Percentiles rank a stretch among this genome's conserved stretches.
Conservation (phyloP, 2,888 invertebrate species). For the Melieria omissa region DNA sequence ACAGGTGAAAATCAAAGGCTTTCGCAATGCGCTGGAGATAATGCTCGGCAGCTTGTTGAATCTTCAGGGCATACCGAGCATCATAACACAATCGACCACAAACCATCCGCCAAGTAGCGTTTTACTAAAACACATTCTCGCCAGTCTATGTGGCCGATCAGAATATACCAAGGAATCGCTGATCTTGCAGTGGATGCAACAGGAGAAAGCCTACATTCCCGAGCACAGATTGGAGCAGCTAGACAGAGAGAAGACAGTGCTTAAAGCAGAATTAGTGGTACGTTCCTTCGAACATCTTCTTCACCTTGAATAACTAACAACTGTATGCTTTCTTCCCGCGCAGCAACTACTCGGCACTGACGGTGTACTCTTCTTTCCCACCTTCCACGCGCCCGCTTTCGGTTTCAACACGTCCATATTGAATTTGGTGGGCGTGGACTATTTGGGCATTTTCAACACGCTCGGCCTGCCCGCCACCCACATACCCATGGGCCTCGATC, state of each 20-base stretch:
- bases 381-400: slow-evolving; percentile 74
- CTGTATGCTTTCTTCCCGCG: not conserved
- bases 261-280: slow-evolving; percentile 53
- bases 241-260: slow-evolving; percentile 46
- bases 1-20: slow-evolving; percentile 47
- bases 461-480: slow-evolving; percentile 81
- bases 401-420: slow-evolving; percentile 74
- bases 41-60: slow-evolving; percentile 46
- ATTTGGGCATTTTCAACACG: slow-evolving; percentile 64
- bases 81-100: slow-evolving; percentile 51
- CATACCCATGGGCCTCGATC: slow-evolving; percentile 76
- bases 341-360: slow-evolving; percentile 71
- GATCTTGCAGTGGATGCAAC: slow-evolving; percentile 54
- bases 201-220: slow-evolving; percentile 50
- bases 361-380: slow-evolving; percentile 81
- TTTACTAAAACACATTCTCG: slow-evolving; percentile 36
- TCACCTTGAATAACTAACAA: not conserved
- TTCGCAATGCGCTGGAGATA: slow-evolving; percentile 46
- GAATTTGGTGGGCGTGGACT: slow-evolving; percentile 61
- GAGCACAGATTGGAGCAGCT: slow-evolving; percentile 46
- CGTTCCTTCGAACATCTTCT: slow-evolving; percentile 24
- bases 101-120: slow-evolving; percentile 45
- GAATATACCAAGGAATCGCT: slow-evolving; percentile 58
- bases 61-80: slow-evolving; percentile 55
- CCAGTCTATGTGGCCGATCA: slow-evolving; percentile 57